A percentile compares a stretch with the other conserved stretches of the same genome.
Conservation (phyloP, 2,797 vertebrate species). For the Melanotaenia maccullochi region DNA sequence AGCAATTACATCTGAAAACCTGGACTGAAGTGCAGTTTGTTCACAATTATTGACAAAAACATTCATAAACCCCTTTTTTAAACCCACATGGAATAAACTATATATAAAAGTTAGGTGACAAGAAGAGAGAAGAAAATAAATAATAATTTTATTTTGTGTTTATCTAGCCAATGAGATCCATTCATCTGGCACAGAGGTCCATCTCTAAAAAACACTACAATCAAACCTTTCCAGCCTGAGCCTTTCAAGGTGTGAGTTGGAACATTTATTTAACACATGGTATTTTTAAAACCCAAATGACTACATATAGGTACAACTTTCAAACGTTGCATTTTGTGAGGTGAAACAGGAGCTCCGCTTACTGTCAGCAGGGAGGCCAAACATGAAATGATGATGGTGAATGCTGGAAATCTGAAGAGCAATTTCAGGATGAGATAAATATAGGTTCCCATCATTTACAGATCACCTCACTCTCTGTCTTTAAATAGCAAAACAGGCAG, state of each 20-base stretch:
- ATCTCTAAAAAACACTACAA: not conserved
- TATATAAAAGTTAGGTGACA: not conserved
- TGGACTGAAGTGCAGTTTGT: not conserved
- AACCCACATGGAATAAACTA: not conserved
- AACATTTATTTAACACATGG: not conserved
- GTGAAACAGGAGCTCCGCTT: not conserved
- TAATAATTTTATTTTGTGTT: not conserved
- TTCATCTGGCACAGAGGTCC: not conserved
- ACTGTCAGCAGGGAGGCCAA: not conserved
- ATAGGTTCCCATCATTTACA: not conserved
- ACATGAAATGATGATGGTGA: not conserved
- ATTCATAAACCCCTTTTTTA: not conserved
- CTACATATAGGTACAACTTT: not conserved
- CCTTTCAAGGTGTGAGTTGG: not conserved
- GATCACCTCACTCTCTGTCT: not conserved
- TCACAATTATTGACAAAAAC: not conserved
- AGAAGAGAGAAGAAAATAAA: not conserved
- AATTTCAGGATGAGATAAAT: not conserved
- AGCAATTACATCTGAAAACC: not conserved
- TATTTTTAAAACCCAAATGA: not conserved
- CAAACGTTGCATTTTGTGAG: not conserved
- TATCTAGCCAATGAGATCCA: not conserved
- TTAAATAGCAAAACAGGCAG: not conserved
- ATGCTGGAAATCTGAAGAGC: not conserved
- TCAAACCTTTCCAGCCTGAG: not conserved